Evolutionary conservation across 2,113 vertebrate genomes (phyloP), one percentile per base, ranked within the genome.

Genomic region (Peromyscus maniculatus): DNA sequence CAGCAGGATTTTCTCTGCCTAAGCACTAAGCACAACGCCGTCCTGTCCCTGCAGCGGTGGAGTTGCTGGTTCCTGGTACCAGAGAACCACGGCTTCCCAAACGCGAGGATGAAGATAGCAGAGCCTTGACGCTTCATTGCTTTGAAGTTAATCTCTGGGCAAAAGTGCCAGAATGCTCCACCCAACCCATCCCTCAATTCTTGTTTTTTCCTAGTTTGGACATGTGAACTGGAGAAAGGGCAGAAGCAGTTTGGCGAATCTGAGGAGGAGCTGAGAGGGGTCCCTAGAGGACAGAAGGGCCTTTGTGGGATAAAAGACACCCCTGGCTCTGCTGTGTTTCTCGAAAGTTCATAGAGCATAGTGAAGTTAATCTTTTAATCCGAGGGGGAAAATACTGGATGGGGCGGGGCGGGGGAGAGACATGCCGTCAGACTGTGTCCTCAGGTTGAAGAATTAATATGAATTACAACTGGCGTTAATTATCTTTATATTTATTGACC

Each of bases 401-500:
- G 26, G 71, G 15, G 46, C 46, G 46, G 46, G 46, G 46, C 46
- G 46, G 46, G 16, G 22, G 26, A 9, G 26, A 67, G 28, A 55
- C 36, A 67, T 31, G 24, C 13, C 16, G 49, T 55, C 24, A 72
- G n/a, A 55, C 52, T 93, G 1, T 77, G 83, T 49, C 36, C 19
- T 77, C 64, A 87, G 43, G 22, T 36, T 83, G 69, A 90, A 43
- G 62, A 89, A 93, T 84, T 69, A 71, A 55, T 22, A 74, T 67
- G 59, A 92, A 82, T 67, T 90, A 83, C 10, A 78, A 43, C 10
- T 69, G 77, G 66, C 62, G 28, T 43, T 46, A 62, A 95, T 90
- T 89, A 15, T 92, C 80, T 82, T 86, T 93, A 52, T 69, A 86
- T 84, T 95, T 87, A n/a, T 24, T 91, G 75, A 91, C 92, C 64